Evolutionary conservation across 1,140 invertebrate species (phyloP).

Genomic region (Lepidurus apus): DNA sequence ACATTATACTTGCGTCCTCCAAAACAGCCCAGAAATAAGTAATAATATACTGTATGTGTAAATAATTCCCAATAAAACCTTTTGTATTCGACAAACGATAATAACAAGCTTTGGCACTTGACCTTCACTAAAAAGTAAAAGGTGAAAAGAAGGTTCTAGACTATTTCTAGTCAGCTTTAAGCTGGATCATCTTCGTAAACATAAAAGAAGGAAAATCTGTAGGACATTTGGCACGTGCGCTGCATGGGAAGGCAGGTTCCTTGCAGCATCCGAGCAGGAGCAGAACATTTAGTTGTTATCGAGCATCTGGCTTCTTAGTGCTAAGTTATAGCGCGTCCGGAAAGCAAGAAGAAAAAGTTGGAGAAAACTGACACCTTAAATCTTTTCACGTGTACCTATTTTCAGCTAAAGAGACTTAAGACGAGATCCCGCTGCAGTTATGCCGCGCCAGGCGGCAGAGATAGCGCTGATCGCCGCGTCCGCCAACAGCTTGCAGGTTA

Average conservation of each 20-base stretch:
- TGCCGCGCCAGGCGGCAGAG: conserved; percentile 11
- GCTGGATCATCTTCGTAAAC: not conserved
- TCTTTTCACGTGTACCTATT: conserved; percentile 19
- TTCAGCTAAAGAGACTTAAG: not conserved
- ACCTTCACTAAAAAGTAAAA: no score
- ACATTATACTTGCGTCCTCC: no score
- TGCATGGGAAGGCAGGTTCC: not conserved
- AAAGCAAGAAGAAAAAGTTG: not conserved
- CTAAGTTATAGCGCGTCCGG: conserved; percentile 9
- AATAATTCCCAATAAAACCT: no score
- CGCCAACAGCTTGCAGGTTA: conserved; percentile 17
- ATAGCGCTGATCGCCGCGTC: conserved; percentile 17
- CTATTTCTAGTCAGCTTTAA: not conserved
- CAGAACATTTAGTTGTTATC: conserved; percentile 22
- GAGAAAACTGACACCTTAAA: conserved; percentile 19
- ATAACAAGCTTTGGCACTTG: no score
- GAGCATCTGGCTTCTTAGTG: conserved; percentile 18
- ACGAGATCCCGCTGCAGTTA: not conserved
- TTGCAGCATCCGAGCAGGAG: not conserved
- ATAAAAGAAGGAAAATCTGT: not conserved
- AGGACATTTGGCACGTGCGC: not conserved
- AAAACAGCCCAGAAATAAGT: no score
- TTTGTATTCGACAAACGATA: no score
- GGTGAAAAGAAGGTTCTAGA: no score
- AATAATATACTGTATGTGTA: no score